Evolutionary conservation across 2,797 vertebrate species (phyloP).

Genomic region (Synanceia verrucosa): DNA sequence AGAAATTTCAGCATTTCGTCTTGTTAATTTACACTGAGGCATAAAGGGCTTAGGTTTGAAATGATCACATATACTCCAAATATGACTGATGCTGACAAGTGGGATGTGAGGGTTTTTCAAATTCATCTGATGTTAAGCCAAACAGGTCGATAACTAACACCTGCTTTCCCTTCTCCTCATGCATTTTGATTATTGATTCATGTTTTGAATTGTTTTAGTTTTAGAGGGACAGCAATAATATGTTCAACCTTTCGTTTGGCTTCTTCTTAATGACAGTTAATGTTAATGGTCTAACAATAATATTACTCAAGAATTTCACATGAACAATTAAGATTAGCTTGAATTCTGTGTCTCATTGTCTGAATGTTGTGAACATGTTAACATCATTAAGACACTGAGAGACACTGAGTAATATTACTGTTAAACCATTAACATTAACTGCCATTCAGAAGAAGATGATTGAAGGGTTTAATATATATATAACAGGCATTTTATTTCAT

Average conservation of each 20-base stretch:
- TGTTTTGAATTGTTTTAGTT: neutral
- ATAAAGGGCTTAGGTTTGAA: neutral
- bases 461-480: too few relatives aligned
- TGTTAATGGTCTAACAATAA: too few relatives aligned
- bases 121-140: neutral
- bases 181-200: neutral
- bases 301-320: too few relatives aligned
- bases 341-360: too few relatives aligned
- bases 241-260: too few relatives aligned
- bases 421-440: neutral
- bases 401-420: neutral
- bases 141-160: neutral
- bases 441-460: too few relatives aligned
- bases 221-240: neutral
- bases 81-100: neutral
- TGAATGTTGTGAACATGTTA: too few relatives aligned
- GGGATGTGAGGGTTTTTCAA: neutral
- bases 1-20: neutral
- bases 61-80: neutral
- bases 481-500: neutral
- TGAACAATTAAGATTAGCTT: too few relatives aligned
- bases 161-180: neutral
- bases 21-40: neutral
- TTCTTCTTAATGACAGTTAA: too few relatives aligned
- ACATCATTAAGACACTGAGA: too few relatives aligned